Base-by-base conservation (phyloP, 2,888 invertebrate species). In the Exephanes ischioxanthus region DNA sequence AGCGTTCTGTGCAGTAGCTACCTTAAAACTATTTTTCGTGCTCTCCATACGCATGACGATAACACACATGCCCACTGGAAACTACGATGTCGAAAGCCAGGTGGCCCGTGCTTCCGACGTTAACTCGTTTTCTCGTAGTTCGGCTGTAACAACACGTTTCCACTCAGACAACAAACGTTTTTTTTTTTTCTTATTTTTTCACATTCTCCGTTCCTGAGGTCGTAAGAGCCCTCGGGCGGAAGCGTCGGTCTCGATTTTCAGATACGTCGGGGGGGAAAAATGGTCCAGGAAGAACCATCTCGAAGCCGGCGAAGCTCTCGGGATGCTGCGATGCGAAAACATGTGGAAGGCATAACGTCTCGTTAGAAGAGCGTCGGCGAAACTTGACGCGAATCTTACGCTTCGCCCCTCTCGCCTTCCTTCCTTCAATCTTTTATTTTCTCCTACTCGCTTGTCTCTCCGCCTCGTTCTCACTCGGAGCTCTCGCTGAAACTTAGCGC, bases 311-410 rank as follows among this genome's bases (percentile, higher is more conserved):
- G 70, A 68, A 76, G 77, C 45, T 61, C 53, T 30, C 5, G 48
- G 26, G 76, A 71, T 22, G 26, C 19, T 55, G 45, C n/a, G 68
- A 48, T 45, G 58, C 63, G 84, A 41, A 41, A 88, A 86, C 89
- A 89, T 89, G 88, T 89, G 89, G 86, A 83, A 76, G 81, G 86
- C 89, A 89, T 88, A 89, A 88, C 84, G 86, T 83, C 84, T 89
- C 87, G 86, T 89, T 86, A 89, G 70, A 55, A 14, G 55, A 26
- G 26, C 48, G 71, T 26, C 51, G 30, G 45, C 61, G 61, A 75
- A 73, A 77, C 81, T 77, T 67, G 30, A 73, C 41, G 14, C 53
- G 67, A 78, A 45, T 85, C 41, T 11, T 11, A 41, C 9, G 9
- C 82, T 55, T 55, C 66, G 14, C 51, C 19, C 19, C 58, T 58